Percentiles rank a stretch among this genome's conserved stretches.
phyloP scores from a whole-genome alignment of 2,888 invertebrate species.

The Anagyrus pseudococci region DNA sequence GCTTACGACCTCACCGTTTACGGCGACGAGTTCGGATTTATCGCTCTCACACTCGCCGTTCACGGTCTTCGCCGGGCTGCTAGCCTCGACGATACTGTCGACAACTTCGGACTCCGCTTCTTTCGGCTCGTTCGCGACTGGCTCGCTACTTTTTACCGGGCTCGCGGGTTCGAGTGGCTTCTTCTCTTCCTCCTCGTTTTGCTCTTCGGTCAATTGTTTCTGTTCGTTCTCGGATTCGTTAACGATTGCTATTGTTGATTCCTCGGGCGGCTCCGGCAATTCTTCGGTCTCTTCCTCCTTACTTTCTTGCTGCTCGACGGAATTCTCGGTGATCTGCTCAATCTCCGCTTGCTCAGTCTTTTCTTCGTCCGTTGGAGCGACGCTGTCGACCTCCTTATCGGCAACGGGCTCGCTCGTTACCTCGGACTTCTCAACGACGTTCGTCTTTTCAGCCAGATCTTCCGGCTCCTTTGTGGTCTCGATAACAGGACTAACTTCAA shows the following conservation, averaged over 20 bases:
- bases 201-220: constrained; percentile 9
- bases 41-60: constrained; percentile 49
- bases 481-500: constrained; percentile 7
- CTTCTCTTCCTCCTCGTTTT: constrained; percentile 49
- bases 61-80: constrained; percentile 41
- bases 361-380: not conserved
- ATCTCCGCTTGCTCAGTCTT: constrained; percentile 13
- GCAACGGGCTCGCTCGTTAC: constrained; percentile 29
- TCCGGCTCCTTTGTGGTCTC: constrained; percentile 8
- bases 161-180: constrained; percentile 54
- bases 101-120: constrained; percentile 44
- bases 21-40: too few species aligned
- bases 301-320: constrained; percentile 26
- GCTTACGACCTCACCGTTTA: constrained; percentile 58
- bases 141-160: constrained; percentile 50
- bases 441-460: constrained; percentile 1
- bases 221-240: constrained; percentile 23
- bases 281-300: constrained; percentile 28
- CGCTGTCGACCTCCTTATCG: constrained; percentile 4
- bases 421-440: not conserved
- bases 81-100: constrained; percentile 44
- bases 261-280: constrained; percentile 21
- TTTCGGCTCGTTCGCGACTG: not conserved
- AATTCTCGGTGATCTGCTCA: not conserved
- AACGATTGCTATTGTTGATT: constrained; percentile 26